A percentile compares a stretch with the other conserved stretches of the same genome.
These are phyloP conservation scores for Myrmecophaga tridactyla DNA, from an alignment of 2,113 vertebrate species.

Conservation along the genomic window DNA sequence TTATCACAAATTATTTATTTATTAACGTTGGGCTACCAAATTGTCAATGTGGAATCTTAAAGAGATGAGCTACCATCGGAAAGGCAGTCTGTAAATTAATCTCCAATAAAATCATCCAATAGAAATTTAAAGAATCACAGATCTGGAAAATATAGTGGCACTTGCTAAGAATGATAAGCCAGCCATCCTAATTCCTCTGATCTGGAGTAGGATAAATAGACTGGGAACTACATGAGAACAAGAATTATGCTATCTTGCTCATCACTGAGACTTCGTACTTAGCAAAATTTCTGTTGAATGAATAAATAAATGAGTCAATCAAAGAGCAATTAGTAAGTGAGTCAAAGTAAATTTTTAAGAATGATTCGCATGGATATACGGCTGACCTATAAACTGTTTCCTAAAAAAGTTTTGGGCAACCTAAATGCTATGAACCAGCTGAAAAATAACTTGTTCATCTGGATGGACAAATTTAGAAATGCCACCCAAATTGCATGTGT, in stretches of 20 bases:
- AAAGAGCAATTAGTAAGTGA: neutral
- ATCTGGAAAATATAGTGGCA: neutral
- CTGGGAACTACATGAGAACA: neutral
- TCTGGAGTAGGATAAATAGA: neutral
- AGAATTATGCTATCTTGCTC: neutral
- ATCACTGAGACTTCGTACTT: neutral
- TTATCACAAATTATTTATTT: neutral
- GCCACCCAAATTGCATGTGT: accelerated
- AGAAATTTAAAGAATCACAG: neutral
- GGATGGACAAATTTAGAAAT: neutral
- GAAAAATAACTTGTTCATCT: neutral
- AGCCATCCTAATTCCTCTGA: neutral
- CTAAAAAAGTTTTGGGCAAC: neutral
- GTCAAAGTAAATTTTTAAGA: neutral
- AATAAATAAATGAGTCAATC: neutral
- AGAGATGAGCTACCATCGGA: neutral
- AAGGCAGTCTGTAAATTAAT: neutral
- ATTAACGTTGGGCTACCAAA: neutral
- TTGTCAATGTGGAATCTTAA: neutral
- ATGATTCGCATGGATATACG: neutral
- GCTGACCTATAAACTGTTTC: neutral
- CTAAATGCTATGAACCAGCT: neutral
- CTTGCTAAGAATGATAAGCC: neutral
- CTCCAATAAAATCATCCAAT: neutral
- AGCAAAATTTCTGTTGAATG: neutral